These are phyloP conservation scores for Ophthalmotilapia sp. DNA, from an alignment of 2,113 vertebrate genomes.

Conservation along the genomic window DNA sequence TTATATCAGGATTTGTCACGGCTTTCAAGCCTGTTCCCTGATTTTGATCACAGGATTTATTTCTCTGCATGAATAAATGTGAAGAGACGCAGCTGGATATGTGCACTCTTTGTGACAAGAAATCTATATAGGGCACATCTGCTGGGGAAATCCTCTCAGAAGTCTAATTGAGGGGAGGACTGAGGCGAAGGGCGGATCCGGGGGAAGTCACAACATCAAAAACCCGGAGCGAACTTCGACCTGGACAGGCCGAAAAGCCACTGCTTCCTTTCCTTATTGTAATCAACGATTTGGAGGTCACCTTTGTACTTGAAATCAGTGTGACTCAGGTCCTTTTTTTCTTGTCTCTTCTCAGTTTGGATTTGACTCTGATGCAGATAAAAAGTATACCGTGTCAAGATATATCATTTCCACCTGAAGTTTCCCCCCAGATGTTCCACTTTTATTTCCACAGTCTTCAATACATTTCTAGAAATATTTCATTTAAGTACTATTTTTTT, in stretches of 20 bases:
- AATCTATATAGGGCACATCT: conserved; percentile 61
- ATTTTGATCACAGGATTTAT: conserved; percentile 71
- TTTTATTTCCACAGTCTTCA: neutral
- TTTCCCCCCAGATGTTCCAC: neutral
- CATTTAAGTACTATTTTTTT: neutral
- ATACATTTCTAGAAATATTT: neutral
- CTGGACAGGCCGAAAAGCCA: neutral
- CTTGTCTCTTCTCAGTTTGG: neutral
- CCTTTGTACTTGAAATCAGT: neutral
- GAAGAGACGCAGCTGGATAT: conserved; percentile 47
- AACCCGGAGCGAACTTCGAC: conserved; percentile 2
- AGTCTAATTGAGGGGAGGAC: conserved; percentile 36
- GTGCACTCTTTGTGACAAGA: conserved; percentile 57
- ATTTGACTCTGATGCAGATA: neutral
- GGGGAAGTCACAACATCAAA: neutral
- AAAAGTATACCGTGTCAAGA: neutral
- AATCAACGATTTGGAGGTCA: neutral
- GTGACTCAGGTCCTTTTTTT: neutral
- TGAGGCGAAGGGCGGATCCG: neutral
- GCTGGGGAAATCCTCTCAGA: conserved; percentile 53
- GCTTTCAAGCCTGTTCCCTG: conserved; percentile 44
- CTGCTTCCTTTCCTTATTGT: neutral
- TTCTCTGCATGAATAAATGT: conserved; percentile 61
- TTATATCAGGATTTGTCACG: conserved; percentile 67
- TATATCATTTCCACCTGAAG: neutral